Conservation (phyloP, 2,797 vertebrate species). For the Pitangus sulphuratus region DNA sequence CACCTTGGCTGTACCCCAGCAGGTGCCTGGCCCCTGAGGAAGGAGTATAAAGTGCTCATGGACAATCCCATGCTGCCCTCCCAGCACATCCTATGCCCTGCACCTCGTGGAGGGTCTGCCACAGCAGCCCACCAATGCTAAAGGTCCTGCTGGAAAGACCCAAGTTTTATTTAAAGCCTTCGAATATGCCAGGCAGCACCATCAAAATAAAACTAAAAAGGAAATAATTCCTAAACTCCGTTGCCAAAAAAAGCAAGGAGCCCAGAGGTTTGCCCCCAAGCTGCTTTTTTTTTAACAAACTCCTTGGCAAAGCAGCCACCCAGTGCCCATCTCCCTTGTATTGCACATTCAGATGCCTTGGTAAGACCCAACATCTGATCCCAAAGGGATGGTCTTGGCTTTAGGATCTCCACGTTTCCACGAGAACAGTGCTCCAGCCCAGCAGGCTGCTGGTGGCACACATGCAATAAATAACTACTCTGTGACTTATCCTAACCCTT, state of each 20-base stretch:
- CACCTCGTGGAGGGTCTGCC: neutral
- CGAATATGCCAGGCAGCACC: neutral
- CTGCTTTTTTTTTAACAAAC: neutral
- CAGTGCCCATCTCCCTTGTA: neutral
- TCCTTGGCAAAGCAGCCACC: neutral
- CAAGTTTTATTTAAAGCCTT: neutral
- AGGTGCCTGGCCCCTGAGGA: slow-evolving; percentile 1
- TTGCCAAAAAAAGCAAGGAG: neutral
- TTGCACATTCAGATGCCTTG: neutral
- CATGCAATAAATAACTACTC: neutral
- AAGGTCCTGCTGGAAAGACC: neutral
- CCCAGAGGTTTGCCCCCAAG: neutral
- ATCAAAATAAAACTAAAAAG: neutral
- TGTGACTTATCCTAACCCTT: neutral
- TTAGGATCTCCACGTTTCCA: neutral
- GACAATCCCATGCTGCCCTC: neutral
- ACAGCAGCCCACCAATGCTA: neutral
- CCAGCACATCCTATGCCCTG: rapidly evolving
- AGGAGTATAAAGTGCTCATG: slow-evolving; percentile 26
- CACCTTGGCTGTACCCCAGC: neutral
- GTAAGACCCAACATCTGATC: neutral
- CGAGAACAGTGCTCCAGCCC: neutral
- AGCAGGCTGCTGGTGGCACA: neutral
- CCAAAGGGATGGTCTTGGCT: neutral
- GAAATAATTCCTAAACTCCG: neutral